Percentiles rank a stretch among this genome's conserved stretches.
These are phyloP conservation scores for Sesia apiformis DNA, from an alignment of 2,888 invertebrate species.

Conservation along the genomic window DNA sequence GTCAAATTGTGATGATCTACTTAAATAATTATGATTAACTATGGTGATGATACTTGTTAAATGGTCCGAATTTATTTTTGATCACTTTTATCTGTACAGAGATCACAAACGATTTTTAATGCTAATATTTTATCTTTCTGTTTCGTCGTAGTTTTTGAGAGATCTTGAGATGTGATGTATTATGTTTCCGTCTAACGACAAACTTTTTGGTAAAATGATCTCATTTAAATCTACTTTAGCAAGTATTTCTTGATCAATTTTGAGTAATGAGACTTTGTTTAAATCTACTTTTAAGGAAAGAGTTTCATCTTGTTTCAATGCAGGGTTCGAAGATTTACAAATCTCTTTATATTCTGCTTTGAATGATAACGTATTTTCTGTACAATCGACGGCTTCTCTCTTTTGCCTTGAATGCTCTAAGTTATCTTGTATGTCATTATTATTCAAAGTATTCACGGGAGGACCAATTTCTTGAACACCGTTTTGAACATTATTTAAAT, in stretches of 20 bases:
- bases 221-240: slow-evolving; percentile 35
- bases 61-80: neutral
- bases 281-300: slow-evolving; percentile 11
- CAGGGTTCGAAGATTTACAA: slow-evolving; percentile 19
- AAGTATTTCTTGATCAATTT: slow-evolving; percentile 18
- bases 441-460: neutral
- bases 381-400: slow-evolving; percentile 48
- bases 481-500: neutral
- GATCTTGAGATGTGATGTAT: slow-evolving; percentile 41
- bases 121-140: slow-evolving; percentile 17
- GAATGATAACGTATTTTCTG: slow-evolving; percentile 30
- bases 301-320: neutral
- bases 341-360: slow-evolving; percentile 41
- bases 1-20: no score
- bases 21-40: no score
- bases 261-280: slow-evolving; percentile 11
- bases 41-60: neutral
- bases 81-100: neutral
- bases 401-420: slow-evolving; percentile 29
- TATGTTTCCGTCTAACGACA: slow-evolving; percentile 28
- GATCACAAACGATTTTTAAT: neutral
- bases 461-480: slow-evolving; percentile 1
- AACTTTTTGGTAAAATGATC: slow-evolving; percentile 26
- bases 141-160: slow-evolving; percentile 42
- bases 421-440: neutral